Evolutionary conservation across 53 echinoderm and acorn worm species (phyloP), one percentile per base, ranked within the genome.

Genomic region (Apostichopus leukothele): DNA sequence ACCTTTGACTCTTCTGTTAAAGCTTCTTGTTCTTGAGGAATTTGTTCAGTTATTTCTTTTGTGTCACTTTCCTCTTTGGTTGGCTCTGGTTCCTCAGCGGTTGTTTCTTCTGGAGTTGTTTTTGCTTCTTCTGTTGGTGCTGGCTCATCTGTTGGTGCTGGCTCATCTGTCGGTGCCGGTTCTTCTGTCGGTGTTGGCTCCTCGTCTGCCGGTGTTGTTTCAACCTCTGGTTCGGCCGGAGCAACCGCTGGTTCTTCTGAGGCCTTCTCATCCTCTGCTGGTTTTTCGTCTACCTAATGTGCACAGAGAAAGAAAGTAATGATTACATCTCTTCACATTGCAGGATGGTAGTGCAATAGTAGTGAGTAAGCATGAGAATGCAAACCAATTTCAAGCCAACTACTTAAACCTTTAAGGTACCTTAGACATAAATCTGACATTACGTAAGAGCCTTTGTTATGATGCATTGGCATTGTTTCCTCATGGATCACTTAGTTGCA

Each of bases 261-360:
- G 51, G 86, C 52, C 52, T 90, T 89, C 16, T 89, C 84, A 86
- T 89, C 83, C 55, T 91, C 91, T 77, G 78, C 92, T 60, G 89
- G 89, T 79, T 53, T 79, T 18, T 61, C 78, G 14, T 89, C 89
- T 61, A 79, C 89, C 92, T 92, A 81, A 78, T 63, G 76, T 10
- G 1, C 10, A 20, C 50, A 87, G 74, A 79, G 79, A 63, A 66
- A 25, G 67, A 67, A 10, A 86, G 23, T 25, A 19, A 27, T n/a
- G 25, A 25, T 25, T 25, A 25, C 74, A 74, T 13, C 18, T 74
- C 5, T 74, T 25, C 25, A 25, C 25, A 25, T 25, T 25, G 25
- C 25, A 25, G 25, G 25, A 25, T 25, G 25, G 25, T 25, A 25
- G 25, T 25, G 25, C 25, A 25, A 25, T 25, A 25, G 25, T 1